Evolutionary conservation across 2,888 invertebrate species (phyloP).

Genomic region (Sminthurides aquaticus): DNA sequence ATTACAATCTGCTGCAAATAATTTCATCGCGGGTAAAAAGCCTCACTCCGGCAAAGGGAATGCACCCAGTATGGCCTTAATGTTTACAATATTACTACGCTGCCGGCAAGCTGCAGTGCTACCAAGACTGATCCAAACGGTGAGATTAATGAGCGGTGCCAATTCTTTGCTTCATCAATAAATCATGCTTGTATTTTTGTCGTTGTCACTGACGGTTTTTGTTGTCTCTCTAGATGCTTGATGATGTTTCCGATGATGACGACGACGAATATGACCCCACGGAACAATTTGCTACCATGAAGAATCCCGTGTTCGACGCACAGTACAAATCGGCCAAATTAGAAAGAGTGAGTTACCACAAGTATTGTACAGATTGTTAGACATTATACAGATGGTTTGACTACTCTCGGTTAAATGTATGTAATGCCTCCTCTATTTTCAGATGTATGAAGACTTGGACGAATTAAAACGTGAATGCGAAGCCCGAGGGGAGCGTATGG

Average conservation of each 20-base stretch:
- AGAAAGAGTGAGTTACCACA: constrained; percentile 24
- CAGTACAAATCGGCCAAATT: constrained; percentile 34
- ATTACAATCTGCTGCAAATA: constrained; percentile 28
- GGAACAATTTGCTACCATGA: constrained; percentile 23
- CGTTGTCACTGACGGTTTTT: no score
- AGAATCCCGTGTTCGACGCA: constrained; percentile 33
- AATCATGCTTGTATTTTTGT: no score
- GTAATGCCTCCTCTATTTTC: no score
- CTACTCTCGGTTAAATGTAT: constrained; percentile 1
- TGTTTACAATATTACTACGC: constrained; percentile 72
- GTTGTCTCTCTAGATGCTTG: constrained; percentile 48
- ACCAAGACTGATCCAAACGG: constrained; percentile 67
- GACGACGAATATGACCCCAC: constrained; percentile 44
- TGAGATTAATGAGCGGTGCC: constrained; percentile 48
- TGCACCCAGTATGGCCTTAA: constrained; percentile 52
- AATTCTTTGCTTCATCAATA: no score
- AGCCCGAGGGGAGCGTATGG: constrained; percentile 52
- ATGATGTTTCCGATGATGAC: constrained; percentile 48
- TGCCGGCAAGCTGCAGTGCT: constrained; percentile 85
- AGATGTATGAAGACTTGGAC: constrained; percentile 40
- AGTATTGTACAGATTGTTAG: no score
- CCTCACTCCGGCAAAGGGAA: constrained; percentile 35
- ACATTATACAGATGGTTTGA: no score
- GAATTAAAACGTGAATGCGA: constrained; percentile 53
- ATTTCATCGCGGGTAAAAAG: constrained; percentile 25